Evolutionary conservation across 2,888 invertebrate genomes (phyloP).

Genomic region (Melieria omissa): DNA sequence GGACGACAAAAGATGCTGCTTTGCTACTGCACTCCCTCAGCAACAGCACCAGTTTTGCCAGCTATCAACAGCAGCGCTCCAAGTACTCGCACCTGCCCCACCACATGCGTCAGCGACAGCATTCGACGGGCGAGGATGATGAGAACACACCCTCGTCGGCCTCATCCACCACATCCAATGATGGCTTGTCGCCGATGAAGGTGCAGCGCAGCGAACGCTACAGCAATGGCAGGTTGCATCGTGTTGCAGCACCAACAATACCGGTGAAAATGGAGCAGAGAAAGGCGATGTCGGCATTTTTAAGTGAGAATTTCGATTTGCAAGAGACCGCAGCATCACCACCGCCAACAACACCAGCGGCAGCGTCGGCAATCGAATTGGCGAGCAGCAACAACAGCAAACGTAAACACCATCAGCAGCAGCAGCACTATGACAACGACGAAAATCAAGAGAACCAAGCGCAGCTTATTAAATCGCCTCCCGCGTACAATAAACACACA

Average conservation of each 20-base stretch:
- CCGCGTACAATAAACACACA: slow-evolving; percentile 61
- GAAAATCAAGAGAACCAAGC: slow-evolving; percentile 61
- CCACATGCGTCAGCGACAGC: slow-evolving; percentile 56
- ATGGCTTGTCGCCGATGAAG: slow-evolving; percentile 20
- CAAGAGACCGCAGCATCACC: slow-evolving; percentile 51
- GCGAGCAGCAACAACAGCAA: slow-evolving; percentile 51
- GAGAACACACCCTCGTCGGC: slow-evolving; percentile 61
- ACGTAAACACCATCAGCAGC: slow-evolving; percentile 48
- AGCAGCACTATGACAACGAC: slow-evolving; percentile 47
- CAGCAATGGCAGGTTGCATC: slow-evolving; percentile 27
- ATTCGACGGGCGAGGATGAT: slow-evolving; percentile 60
- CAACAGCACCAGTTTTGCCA: slow-evolving; percentile 45
- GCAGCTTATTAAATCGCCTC: slow-evolving; percentile 68
- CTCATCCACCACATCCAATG: slow-evolving; percentile 45
- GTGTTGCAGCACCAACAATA: slow-evolving; percentile 30
- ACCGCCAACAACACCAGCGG: slow-evolving; percentile 48
- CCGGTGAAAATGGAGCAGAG: slow-evolving; percentile 50
- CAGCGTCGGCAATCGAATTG: slow-evolving; percentile 29
- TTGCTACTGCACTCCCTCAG: slow-evolving; percentile 61
- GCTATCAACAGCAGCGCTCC: slow-evolving; percentile 38
- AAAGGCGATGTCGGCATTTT: slow-evolving; percentile 63
- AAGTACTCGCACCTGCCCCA: slow-evolving; percentile 43
- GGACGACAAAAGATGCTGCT: slow-evolving; percentile 65
- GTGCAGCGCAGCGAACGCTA: slow-evolving; percentile 11
- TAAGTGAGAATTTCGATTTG: slow-evolving; percentile 53